Evolutionary conservation across 2,888 invertebrate genomes (phyloP).

Genomic region (Sicus ferrugineus): DNA sequence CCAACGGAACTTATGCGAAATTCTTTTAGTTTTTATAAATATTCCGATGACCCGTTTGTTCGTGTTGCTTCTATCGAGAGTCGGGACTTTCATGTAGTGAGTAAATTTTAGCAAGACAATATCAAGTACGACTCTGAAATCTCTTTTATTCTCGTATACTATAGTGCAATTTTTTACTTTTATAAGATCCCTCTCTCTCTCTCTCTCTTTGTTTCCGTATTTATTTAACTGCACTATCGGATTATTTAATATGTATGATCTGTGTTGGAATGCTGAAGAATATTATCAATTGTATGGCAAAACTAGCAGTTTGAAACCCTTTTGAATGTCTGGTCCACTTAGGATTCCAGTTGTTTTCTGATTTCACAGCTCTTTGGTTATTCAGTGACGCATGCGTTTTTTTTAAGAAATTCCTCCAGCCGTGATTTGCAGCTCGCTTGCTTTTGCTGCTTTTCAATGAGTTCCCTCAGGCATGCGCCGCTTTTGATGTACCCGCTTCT

Average conservation of each 20-base stretch:
- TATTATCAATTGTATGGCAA: background rate
- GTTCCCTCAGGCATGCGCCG: constrained; percentile 43
- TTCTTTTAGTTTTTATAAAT: no score
- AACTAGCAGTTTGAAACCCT: background rate
- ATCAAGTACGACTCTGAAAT: no score
- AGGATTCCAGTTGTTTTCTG: background rate
- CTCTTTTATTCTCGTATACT: no score
- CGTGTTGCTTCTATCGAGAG: no score
- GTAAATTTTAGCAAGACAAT: no score
- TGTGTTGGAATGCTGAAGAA: constrained; percentile 30
- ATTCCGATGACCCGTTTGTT: no score
- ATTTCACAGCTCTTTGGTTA: constrained; percentile 24
- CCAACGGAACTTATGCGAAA: no score
- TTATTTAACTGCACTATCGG: no score
- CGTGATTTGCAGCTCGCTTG: constrained; percentile 40
- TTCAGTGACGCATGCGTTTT: constrained; percentile 20
- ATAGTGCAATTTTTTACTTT: no score
- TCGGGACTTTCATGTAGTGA: no score
- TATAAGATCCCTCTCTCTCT: no score
- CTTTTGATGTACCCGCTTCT: constrained; percentile 45
- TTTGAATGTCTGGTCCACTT: background rate
- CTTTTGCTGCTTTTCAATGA: constrained; percentile 50
- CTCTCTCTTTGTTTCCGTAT: no score
- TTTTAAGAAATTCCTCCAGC: background rate
- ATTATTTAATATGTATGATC: background rate